A percentile compares a stretch with the other conserved stretches of the same genome.
Conservation (phyloP, 1,140 invertebrate species). For the Caenorhabditis brenneri region DNA sequence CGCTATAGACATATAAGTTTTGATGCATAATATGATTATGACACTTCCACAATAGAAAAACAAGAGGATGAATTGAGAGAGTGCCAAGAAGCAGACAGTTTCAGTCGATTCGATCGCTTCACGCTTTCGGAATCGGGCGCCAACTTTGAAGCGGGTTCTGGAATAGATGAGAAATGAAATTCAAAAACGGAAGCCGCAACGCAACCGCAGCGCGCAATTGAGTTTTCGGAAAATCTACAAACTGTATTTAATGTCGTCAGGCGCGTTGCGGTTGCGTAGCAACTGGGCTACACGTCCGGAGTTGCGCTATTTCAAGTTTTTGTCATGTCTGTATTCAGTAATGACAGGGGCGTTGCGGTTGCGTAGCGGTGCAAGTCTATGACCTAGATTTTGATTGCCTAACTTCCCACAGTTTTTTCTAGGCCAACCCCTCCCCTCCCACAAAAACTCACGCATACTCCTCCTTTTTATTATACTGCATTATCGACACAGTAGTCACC, state of each 20-base stretch:
- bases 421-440: neutral
- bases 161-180: neutral
- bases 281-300: too few species aligned
- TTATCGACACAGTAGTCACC: neutral
- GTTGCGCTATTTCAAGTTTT: too few species aligned
- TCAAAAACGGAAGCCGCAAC: too few species aligned
- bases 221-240: too few species aligned
- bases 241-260: too few species aligned
- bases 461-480: neutral
- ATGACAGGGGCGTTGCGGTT: too few species aligned
- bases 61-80: neutral
- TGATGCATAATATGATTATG: neutral
- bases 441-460: neutral
- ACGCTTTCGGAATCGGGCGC: neutral
- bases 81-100: neutral
- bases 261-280: too few species aligned
- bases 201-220: too few species aligned
- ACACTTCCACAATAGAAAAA: neutral
- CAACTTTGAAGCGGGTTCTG: conserved; percentile 13
- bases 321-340: too few species aligned
- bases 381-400: too few species aligned
- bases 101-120: conserved; percentile 25
- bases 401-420: neutral
- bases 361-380: too few species aligned
- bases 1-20: too few species aligned